Percentiles rank a stretch among this genome's conserved stretches.
These are phyloP conservation scores for Illadopsis cleaveri DNA, from an alignment of 2,113 vertebrate genomes.

Conservation along the genomic window DNA sequence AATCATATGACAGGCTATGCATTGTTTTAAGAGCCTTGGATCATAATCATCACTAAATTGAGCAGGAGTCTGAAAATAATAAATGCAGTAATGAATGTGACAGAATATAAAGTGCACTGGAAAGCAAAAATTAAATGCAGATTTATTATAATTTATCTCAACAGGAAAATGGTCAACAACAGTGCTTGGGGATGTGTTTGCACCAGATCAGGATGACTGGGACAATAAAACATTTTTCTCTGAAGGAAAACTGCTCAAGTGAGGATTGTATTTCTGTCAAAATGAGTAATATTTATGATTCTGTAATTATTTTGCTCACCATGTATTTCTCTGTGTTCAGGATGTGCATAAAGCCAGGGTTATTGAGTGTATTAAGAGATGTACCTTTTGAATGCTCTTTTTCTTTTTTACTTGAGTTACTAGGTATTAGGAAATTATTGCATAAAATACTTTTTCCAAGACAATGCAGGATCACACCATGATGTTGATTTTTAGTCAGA, in stretches of 20 bases:
- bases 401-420: background rate
- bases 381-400: background rate
- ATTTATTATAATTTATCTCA: slow-evolving; percentile 66
- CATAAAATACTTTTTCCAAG: background rate
- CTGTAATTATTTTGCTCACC: slow-evolving; percentile 37
- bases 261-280: slow-evolving; percentile 66
- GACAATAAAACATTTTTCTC: slow-evolving; percentile 90
- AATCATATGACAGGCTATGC: background rate
- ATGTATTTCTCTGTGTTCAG: background rate
- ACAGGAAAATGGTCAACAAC: slow-evolving; percentile 84
- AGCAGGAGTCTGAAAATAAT: slow-evolving; percentile 37
- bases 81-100: background rate
- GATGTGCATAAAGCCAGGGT: background rate
- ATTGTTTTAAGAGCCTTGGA: slow-evolving; percentile 4
- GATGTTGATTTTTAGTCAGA: background rate
- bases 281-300: slow-evolving; percentile 52
- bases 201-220: slow-evolving; percentile 89
- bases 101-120: slow-evolving; percentile 6
- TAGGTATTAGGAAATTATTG: background rate
- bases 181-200: slow-evolving; percentile 85
- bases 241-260: slow-evolving; percentile 86
- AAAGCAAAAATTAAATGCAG: slow-evolving; percentile 60
- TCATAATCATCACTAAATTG: background rate
- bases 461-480: background rate
- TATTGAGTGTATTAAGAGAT: background rate